Evolutionary conservation across 2,797 vertebrate species (phyloP).

Genomic region (Brachyrhaphis roseni): DNA sequence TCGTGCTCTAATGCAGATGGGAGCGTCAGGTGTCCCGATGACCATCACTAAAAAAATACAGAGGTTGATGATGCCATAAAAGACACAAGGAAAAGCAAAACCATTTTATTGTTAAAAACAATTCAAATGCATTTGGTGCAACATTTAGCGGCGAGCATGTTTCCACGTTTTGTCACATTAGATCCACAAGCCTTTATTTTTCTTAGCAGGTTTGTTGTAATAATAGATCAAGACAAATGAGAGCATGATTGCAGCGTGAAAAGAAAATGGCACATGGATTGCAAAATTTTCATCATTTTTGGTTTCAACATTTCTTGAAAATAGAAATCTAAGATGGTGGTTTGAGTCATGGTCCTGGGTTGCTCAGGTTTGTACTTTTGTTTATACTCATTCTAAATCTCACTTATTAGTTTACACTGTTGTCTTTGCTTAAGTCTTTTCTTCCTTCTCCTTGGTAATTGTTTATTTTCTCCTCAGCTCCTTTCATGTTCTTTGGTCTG

Average conservation of each 20-base stretch:
- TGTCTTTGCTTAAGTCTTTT: neutral
- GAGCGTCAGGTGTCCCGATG: slow-evolving; percentile 41
- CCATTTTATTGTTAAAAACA: neutral
- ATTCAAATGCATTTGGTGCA: neutral
- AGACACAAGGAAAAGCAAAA: slow-evolving; percentile 34
- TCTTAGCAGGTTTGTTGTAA: neutral
- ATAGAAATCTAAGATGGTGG: neutral
- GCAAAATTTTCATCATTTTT: neutral
- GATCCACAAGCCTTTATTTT: neutral
- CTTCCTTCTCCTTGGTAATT: neutral
- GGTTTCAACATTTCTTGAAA: neutral
- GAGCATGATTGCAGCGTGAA: neutral
- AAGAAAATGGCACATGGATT: neutral
- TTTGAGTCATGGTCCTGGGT: too few relatives aligned
- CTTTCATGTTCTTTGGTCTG: neutral
- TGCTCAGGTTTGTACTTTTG: neutral
- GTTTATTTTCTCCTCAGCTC: neutral
- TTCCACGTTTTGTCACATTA: neutral
- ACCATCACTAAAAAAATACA: slow-evolving; percentile 68
- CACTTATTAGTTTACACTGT: neutral
- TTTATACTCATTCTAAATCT: neutral
- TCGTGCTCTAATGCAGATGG: slow-evolving; percentile 48
- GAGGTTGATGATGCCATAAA: slow-evolving; percentile 32
- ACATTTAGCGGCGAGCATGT: neutral
- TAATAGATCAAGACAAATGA: neutral